Evolutionary conservation across 1,140 invertebrate genomes (phyloP).

Genomic region (Drosophila bocki): DNA sequence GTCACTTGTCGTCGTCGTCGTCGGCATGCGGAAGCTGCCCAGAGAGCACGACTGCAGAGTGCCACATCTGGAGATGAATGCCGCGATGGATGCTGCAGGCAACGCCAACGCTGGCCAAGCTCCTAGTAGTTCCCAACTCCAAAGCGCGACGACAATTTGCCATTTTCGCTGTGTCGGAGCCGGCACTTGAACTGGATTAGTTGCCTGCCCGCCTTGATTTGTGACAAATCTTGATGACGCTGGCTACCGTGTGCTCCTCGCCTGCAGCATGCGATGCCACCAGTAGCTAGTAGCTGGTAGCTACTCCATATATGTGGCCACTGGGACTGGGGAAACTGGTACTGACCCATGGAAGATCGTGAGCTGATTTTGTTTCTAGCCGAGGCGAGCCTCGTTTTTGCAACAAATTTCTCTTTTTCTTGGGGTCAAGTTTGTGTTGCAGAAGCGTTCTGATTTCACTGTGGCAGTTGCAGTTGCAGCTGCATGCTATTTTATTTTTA

Average conservation of each 20-base stretch:
- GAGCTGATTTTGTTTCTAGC: conserved; percentile 71
- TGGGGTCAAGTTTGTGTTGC: conserved; percentile 80
- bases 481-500: conserved; percentile 33
- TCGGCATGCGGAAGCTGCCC: conserved; percentile 72
- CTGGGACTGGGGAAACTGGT: conserved; percentile 17
- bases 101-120: conserved; percentile 57
- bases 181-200: conserved; percentile 80
- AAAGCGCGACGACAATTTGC: conserved; percentile 71
- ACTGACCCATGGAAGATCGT: conserved; percentile 61
- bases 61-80: conserved; percentile 18
- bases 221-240: conserved; percentile 80
- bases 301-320: conserved; percentile 62
- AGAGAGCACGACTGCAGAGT: conserved; percentile 60
- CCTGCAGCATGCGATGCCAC: conserved; percentile 64
- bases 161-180: conserved; percentile 66
- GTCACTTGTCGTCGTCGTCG: conserved; percentile 60
- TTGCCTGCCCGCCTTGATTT: conserved; percentile 77
- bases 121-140: conserved; percentile 7
- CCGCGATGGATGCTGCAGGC: conserved; percentile 23
- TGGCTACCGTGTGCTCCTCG: conserved; percentile 61
- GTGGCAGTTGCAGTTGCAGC: conserved; percentile 27
- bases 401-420: conserved; percentile 81
- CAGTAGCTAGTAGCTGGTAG: not conserved
- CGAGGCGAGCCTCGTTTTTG: conserved; percentile 52
- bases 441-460: conserved; percentile 81